Evolutionary conservation across 2,888 invertebrate species (phyloP), one percentile per base, ranked within the genome.

Genomic region (Keiferia lycopersicella): DNA sequence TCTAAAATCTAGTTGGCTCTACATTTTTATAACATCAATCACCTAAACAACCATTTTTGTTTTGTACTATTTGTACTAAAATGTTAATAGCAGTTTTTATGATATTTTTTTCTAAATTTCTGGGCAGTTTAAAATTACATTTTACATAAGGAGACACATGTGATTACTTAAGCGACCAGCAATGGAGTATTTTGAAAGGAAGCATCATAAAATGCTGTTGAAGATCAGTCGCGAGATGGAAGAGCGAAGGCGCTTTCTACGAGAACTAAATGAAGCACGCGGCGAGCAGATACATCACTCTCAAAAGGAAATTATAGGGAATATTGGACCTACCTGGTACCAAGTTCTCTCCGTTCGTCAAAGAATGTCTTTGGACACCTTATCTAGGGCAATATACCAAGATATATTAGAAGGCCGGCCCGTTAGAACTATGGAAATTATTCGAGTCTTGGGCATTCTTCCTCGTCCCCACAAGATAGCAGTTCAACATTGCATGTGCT

Each of bases 301-400:
- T 14, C 65, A 81, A 7, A 73, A 71, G 64, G 68, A 45, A 12
- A 73, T 87, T n/a, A 78, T 61, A 63, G 58, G 64, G 2, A 65
- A 74, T 1, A 74, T 88, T 8, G 91, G 91, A 1, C 90, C 91
- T 0, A 76, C 67, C 11, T 92, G 91, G 91, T 87, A 89, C 66
- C 89, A 91, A 70, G 82, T 84, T 1, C 79, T 91, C 8, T 89
- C 91, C 67, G 85, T 81, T 2, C 74, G 74, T 3, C 91, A 92
- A 73, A 79, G 83, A 67, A 59, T 63, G 6, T 82, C 86, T 2
- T 73, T 91, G 56, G 85, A 90, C 62, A 70, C 69, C 0, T 73
- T 92, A 65, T 73, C 78, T 57, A 62, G 66, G 34, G 72, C 78
- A 3, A 87, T 91, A 45, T 84, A 88, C 65, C 83, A 89, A 75